Conservation (phyloP, 2,888 invertebrate genomes). For the Chesias legatella region DNA sequence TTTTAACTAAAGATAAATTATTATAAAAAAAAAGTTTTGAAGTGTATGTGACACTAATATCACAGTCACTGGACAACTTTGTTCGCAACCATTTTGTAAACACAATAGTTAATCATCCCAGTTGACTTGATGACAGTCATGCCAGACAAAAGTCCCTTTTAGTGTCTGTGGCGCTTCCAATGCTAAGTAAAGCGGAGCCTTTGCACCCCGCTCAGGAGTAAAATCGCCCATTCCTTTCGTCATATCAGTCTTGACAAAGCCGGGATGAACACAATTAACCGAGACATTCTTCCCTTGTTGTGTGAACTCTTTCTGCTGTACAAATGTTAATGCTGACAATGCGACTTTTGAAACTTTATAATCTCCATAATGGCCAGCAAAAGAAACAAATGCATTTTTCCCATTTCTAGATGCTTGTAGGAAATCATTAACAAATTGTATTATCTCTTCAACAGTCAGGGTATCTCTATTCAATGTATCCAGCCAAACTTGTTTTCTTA, state of each 20-base stretch:
- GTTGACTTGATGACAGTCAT: conserved; percentile 73
- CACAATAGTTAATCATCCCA: conserved; percentile 69
- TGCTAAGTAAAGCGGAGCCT: conserved; percentile 65
- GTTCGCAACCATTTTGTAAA: conserved; percentile 50
- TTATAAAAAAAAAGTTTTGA: conserved; percentile 65
- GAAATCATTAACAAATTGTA: conserved; percentile 79
- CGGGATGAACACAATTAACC: conserved; percentile 74
- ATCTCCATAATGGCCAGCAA: conserved; percentile 71
- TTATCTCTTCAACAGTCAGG: conserved; percentile 74
- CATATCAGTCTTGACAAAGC: conserved; percentile 75
- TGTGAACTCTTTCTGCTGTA: conserved; percentile 65
- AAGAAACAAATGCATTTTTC: conserved; percentile 59
- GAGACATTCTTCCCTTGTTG: conserved; percentile 74
- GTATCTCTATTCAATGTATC: conserved; percentile 66
- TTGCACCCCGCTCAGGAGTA: conserved; percentile 66
- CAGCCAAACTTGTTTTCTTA: conserved; percentile 68
- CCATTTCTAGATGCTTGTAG: conserved; percentile 76
- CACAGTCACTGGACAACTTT: conserved; percentile 63
- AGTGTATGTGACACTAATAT: conserved; percentile 75
- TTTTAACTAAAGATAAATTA: conserved; percentile 53
- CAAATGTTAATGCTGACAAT: conserved; percentile 70
- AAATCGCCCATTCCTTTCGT: conserved; percentile 75
- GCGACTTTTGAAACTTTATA: conserved; percentile 77
- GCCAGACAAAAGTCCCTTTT: conserved; percentile 74
- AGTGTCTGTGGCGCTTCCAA: conserved; percentile 68